Conservation (phyloP, 2,888 invertebrate genomes). For the Callimorpha dominula region DNA sequence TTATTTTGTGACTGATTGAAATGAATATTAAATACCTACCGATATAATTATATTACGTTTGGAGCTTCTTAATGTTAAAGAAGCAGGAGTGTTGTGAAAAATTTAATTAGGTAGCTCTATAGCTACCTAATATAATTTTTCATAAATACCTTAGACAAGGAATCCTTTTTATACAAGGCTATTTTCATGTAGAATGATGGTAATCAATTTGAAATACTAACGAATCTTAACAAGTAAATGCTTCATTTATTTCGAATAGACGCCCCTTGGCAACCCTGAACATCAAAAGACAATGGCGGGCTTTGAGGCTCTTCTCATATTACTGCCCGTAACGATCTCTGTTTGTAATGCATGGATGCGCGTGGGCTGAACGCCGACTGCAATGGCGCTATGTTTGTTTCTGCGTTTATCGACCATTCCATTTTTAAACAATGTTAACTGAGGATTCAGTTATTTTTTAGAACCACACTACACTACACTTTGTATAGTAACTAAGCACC, state of each 20-base stretch:
- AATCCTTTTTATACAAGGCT: not conserved
- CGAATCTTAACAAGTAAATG: conserved; percentile 4
- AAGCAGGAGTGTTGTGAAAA: no score
- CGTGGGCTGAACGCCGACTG: conserved; percentile 54
- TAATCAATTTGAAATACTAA: conserved; percentile 8
- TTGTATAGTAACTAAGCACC: not conserved
- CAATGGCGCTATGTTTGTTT: conserved; percentile 55
- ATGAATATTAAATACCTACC: no score
- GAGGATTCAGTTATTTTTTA: conserved; percentile 21
- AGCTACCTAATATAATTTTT: no score
- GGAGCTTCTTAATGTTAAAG: no score
- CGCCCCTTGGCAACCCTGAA: conserved; percentile 33
- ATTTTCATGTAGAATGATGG: not conserved
- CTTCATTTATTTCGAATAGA: conserved; percentile 17
- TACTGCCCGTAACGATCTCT: conserved; percentile 44
- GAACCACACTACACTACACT: not conserved
- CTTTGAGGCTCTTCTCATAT: conserved; percentile 43
- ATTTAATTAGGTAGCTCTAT: no score
- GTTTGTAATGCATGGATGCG: conserved; percentile 45
- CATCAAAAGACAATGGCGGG: conserved; percentile 38
- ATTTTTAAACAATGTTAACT: conserved; percentile 36
- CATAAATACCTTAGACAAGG: no score
- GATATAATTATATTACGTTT: no score
- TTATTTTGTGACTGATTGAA: no score
- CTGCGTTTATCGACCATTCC: conserved; percentile 33